Percentiles rank a stretch among this genome's conserved stretches.
Evolutionary conservation across 1,140 invertebrate species (phyloP).

Genomic region (Carcinoscorpius rotundicauda): DNA sequence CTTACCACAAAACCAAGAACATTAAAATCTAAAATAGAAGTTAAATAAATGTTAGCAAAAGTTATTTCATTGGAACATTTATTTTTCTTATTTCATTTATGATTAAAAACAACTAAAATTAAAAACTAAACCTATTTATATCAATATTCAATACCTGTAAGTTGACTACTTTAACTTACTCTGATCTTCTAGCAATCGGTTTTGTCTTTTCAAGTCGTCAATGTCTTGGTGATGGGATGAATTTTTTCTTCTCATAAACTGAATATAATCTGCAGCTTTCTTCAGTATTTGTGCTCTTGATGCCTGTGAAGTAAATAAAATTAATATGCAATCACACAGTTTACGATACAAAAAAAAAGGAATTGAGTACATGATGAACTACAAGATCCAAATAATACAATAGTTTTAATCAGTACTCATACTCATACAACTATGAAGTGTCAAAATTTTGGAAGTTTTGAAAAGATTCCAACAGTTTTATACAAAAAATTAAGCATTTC

Average conservation of each 20-base stretch:
- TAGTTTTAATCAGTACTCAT: too few relatives aligned
- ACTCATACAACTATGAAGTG: too few relatives aligned
- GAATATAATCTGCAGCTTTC: constrained; percentile 95
- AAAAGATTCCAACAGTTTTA: too few relatives aligned
- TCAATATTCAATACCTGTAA: constrained; percentile 10
- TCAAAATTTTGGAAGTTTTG: too few relatives aligned
- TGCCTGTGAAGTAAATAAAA: constrained; percentile 45
- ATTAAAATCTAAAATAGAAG: neutral
- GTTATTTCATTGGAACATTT: neutral
- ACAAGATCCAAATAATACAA: too few relatives aligned
- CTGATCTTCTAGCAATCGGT: constrained; percentile 76
- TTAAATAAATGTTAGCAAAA: neutral
- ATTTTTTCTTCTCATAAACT: constrained; percentile 88
- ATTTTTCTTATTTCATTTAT: neutral
- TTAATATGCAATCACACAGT: too few relatives aligned
- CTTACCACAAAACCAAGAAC: neutral
- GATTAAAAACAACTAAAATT: neutral
- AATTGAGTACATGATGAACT: too few relatives aligned
- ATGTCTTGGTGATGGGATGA: constrained; percentile 85
- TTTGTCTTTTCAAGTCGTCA: constrained; percentile 85
- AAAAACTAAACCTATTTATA: constrained; percentile 3
- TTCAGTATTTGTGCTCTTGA: constrained; percentile 95
- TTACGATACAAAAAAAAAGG: too few relatives aligned
- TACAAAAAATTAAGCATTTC: too few relatives aligned
- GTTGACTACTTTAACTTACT: constrained; percentile 44